Evolutionary conservation across 1,140 invertebrate genomes (phyloP).

Genomic region (Achatina immaculata): DNA sequence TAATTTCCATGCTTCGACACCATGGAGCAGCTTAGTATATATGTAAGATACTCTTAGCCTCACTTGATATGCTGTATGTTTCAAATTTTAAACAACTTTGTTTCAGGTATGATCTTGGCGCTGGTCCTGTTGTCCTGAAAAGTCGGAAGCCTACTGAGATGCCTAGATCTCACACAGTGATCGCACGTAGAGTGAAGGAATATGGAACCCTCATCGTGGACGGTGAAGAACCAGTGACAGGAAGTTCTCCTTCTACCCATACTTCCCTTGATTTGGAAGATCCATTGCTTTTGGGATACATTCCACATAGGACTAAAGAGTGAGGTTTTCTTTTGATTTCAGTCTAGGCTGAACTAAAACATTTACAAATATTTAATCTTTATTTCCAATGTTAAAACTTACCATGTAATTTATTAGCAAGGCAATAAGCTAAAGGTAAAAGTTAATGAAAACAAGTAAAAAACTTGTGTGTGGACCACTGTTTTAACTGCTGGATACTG

Average conservation of each 20-base stretch:
- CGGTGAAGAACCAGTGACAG: constrained; percentile 82
- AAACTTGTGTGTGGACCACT: too few relatives aligned
- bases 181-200: constrained; percentile 85
- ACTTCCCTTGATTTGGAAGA: constrained; percentile 86
- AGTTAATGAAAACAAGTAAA: too few relatives aligned
- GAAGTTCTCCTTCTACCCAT: constrained; percentile 83
- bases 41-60: too few relatives aligned
- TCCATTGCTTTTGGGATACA: constrained; percentile 85
- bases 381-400: background rate
- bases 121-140: constrained; percentile 83
- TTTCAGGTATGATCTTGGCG: constrained; percentile 87
- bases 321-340: constrained; percentile 52
- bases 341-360: background rate
- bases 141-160: constrained; percentile 82
- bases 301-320: constrained; percentile 74
- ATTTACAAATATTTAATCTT: constrained; percentile 3
- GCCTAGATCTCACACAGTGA: constrained; percentile 83
- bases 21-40: too few relatives aligned
- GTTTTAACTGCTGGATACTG: too few relatives aligned
- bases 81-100: too few relatives aligned
- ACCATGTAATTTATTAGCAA: too few relatives aligned
- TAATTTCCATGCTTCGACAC: too few relatives aligned
- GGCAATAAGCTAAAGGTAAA: too few relatives aligned
- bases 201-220: constrained; percentile 89
- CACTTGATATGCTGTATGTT: too few relatives aligned